Base-by-base conservation (phyloP, 2,113 vertebrate genomes). In the Rutilus rutilus region DNA sequence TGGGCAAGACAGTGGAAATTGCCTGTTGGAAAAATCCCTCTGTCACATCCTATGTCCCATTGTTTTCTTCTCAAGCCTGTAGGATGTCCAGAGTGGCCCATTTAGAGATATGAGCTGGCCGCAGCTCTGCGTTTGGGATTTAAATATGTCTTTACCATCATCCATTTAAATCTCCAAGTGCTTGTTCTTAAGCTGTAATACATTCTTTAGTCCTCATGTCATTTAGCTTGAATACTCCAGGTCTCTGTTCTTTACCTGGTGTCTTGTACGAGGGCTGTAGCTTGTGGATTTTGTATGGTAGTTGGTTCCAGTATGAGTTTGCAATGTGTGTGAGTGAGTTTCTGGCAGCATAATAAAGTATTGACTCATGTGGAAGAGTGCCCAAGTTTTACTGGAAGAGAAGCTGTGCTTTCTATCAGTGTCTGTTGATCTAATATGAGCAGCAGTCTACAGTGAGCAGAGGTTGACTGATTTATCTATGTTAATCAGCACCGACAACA, bases 321-420 rank as follows among this genome's bases (percentile, higher is more conserved):
- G 74, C 6, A 50, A 8, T 45, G 39, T 52, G 15, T 75, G 86
- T 81, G 67, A 25, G 83, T 15, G 30, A 17, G 59, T 78, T 82
- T 75, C 59, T 47, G 62, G 71, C 52, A 71, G 71, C 27, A 19
- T 71, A 47, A 83, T 71, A 57, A 52, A 82, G 23, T 47, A 30
- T 71, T 88, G 87, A 85, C 71, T 88, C 87, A 85, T 82, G 78
- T 88, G 87, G 87, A 71, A 9, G 73, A 8, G 62, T 85, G 78
- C 62, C 83, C 65, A 75, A 33, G 84, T 69, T 85, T 64, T 85
- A 85, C 83, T 85, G 87, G 87, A 88, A 88, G 65, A 84, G 76
- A 30, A 80, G 73, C 81, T 33, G 62, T 82, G 60, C 62, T 88
- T 85, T 88, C 87, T 78, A 71, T 88, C 87, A 85, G 78, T 36